These are phyloP conservation scores for Dasyurus viverrinus DNA, from an alignment of 2,113 vertebrate genomes.

Conservation along the genomic window DNA sequence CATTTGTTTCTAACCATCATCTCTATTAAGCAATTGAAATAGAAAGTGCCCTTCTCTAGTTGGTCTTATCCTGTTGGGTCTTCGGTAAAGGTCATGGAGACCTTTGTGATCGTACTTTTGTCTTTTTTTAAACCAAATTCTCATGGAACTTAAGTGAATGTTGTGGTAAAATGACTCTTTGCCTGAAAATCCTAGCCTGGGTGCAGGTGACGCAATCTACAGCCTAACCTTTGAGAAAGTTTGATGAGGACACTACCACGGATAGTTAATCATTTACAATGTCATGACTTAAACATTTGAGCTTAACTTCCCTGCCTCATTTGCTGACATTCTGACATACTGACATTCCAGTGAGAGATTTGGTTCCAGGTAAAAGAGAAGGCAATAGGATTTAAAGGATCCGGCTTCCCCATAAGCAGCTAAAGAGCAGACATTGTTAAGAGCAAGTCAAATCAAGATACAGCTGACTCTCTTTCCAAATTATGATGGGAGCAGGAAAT, in stretches of 20 bases:
- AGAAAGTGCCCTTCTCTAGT: slow-evolving; percentile 32
- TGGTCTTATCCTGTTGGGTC: not conserved
- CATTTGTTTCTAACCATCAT: slow-evolving; percentile 64
- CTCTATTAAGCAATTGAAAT: slow-evolving; percentile 53
- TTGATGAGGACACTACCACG: slow-evolving; percentile 26
- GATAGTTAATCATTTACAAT: slow-evolving; percentile 73
- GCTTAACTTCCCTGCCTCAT: slow-evolving; percentile 62
- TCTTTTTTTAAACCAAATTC: slow-evolving; percentile 23
- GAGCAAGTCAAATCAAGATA: not conserved
- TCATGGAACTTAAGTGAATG: slow-evolving; percentile 3
- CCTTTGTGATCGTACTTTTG: slow-evolving; percentile 1
- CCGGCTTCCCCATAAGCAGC: not conserved
- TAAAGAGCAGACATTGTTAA: slow-evolving; percentile 37
- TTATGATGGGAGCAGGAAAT: slow-evolving; percentile 38
- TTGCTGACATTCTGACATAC: slow-evolving; percentile 32
- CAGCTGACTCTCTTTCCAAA: slow-evolving; percentile 26
- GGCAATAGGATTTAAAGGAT: not conserved
- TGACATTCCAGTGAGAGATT: slow-evolving; percentile 52
- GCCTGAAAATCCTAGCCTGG: slow-evolving; percentile 14
- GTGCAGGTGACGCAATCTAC: slow-evolving; percentile 27
- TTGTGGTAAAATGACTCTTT: slow-evolving; percentile 42
- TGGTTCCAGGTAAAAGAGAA: slow-evolving; percentile 30
- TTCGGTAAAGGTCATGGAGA: not conserved
- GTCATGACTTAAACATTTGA: slow-evolving; percentile 50
- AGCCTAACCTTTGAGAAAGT: slow-evolving; percentile 56